Percentiles rank a stretch among this genome's conserved stretches.
phyloP scores from a whole-genome alignment of 2,888 invertebrate genomes.

The Eupeodes latifasciatus region DNA sequence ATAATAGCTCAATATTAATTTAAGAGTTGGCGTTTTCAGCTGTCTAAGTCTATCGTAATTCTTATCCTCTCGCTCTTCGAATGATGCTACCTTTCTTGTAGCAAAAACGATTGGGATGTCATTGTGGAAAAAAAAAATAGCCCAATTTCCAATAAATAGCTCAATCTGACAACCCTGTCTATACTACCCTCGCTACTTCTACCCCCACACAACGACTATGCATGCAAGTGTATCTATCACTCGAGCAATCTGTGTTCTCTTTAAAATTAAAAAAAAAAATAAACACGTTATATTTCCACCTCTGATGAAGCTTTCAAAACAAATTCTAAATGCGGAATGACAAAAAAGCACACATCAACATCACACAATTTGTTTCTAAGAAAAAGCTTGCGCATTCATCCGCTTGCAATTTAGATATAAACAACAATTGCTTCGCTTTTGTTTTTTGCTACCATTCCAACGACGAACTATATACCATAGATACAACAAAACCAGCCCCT shows the following conservation, averaged over 20 bases:
- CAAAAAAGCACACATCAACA: slow-evolving; percentile 52
- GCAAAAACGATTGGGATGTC: too few relatives aligned
- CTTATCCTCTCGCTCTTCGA: too few relatives aligned
- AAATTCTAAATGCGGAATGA: slow-evolving; percentile 70
- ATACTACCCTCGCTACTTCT: neutral
- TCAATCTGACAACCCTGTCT: too few relatives aligned
- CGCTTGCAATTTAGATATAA: slow-evolving; percentile 71
- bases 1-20: too few relatives aligned
- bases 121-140: too few relatives aligned
- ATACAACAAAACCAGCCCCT: slow-evolving; percentile 12
- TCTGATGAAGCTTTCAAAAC: slow-evolving; percentile 51
- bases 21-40: too few relatives aligned
- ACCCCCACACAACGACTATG: neutral
- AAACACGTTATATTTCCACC: slow-evolving; percentile 49
- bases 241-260: slow-evolving; percentile 49
- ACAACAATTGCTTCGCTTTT: slow-evolving; percentile 61
- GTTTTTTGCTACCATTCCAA: slow-evolving; percentile 10
- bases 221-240: slow-evolving; percentile 20
- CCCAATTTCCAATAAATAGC: too few relatives aligned
- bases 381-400: slow-evolving; percentile 68
- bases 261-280: slow-evolving; percentile 17
- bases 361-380: neutral
- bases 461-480: neutral
- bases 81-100: too few relatives aligned
- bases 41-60: too few relatives aligned